These are phyloP conservation scores for Elachura formosa DNA, from an alignment of 2,113 vertebrate genomes.

Conservation along the genomic window DNA sequence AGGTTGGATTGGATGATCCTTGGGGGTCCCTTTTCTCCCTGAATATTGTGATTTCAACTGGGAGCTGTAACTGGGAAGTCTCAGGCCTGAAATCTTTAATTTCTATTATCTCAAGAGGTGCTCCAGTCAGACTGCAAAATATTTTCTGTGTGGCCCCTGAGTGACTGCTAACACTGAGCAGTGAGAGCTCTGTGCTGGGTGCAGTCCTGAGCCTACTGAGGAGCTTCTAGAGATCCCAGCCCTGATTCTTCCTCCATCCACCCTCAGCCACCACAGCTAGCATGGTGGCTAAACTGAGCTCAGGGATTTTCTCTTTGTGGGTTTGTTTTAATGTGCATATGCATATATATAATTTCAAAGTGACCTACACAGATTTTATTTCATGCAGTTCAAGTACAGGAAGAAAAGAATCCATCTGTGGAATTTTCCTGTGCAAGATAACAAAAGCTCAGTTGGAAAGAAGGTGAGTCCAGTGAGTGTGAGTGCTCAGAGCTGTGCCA, in stretches of 20 bases:
- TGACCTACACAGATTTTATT: neutral
- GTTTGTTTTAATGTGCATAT: neutral
- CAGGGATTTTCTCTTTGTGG: neutral
- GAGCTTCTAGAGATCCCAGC: neutral
- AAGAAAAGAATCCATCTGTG: neutral
- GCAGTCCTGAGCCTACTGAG: neutral
- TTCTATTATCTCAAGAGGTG: neutral
- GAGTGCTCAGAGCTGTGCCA: neutral
- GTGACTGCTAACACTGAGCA: neutral
- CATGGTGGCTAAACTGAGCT: neutral
- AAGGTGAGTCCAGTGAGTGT: neutral
- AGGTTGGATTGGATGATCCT: rapidly evolving
- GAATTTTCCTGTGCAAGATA: neutral
- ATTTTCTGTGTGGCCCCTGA: neutral
- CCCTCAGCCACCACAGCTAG: neutral
- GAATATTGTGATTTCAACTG: neutral
- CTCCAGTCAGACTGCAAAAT: neutral
- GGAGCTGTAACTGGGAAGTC: neutral
- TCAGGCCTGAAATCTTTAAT: neutral
- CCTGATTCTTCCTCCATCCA: neutral
- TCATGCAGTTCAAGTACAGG: neutral
- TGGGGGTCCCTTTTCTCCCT: neutral
- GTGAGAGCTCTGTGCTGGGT: neutral
- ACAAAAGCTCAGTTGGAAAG: neutral
- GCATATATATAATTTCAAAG: neutral